Percentiles rank a stretch among this genome's conserved stretches.
Evolutionary conservation across 2,888 invertebrate genomes (phyloP).

Genomic region (Julus scanicus): DNA sequence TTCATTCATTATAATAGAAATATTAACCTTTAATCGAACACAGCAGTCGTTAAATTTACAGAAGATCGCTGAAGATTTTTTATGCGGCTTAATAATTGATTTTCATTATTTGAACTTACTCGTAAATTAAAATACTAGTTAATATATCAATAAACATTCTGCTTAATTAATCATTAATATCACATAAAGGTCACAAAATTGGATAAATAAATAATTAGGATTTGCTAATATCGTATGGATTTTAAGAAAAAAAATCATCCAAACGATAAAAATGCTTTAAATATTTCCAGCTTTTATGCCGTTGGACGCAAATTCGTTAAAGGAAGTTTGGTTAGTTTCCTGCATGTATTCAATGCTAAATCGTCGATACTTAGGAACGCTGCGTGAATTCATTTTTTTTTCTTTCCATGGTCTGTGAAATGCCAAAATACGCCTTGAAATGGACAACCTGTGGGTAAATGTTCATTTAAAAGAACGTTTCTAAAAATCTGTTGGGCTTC

Average conservation of each 20-base stretch:
- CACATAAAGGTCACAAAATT: too few relatives aligned
- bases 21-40: too few relatives aligned
- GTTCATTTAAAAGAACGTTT: constrained; percentile 43
- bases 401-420: background rate
- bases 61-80: too few relatives aligned
- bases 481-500: constrained; percentile 16
- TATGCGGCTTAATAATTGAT: too few relatives aligned
- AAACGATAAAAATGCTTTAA: background rate
- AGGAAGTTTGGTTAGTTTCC: background rate
- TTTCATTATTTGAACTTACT: too few relatives aligned
- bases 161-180: too few relatives aligned
- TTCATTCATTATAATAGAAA: background rate
- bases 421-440: constrained; percentile 15
- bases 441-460: constrained; percentile 13
- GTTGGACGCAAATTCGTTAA: background rate
- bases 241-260: background rate
- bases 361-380: background rate
- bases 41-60: too few relatives aligned
- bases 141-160: too few relatives aligned
- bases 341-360: background rate
- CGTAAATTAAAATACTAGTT: too few relatives aligned
- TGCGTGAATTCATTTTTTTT: background rate
- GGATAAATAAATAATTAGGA: too few relatives aligned
- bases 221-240: too few relatives aligned
- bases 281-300: background rate